Percentiles rank a stretch among this genome's conserved stretches.
Evolutionary conservation across 2,888 invertebrate genomes (phyloP).

Genomic region (Rhagophthalmus giganteus): DNA sequence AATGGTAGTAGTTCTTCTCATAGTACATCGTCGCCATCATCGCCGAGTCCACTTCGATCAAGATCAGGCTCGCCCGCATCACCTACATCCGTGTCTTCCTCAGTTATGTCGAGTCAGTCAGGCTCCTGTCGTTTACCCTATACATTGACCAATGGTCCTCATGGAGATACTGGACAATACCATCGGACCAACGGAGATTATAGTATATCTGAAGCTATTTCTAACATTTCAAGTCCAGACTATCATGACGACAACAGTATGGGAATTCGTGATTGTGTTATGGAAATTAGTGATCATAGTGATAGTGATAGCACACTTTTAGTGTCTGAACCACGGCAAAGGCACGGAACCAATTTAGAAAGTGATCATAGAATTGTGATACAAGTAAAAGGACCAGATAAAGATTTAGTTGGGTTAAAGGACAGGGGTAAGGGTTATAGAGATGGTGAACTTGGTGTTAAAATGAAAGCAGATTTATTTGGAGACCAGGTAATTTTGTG

Average conservation of each 20-base stretch:
- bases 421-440: slow-evolving; percentile 47
- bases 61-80: slow-evolving; percentile 68
- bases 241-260: slow-evolving; percentile 86
- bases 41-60: slow-evolving; percentile 69
- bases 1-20: slow-evolving; percentile 64
- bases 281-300: slow-evolving; percentile 86
- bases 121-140: slow-evolving; percentile 65
- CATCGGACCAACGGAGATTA: slow-evolving; percentile 64
- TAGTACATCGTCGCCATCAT: slow-evolving; percentile 73
- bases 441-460: slow-evolving; percentile 12
- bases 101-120: slow-evolving; percentile 80
- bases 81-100: slow-evolving; percentile 85
- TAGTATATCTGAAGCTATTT: slow-evolving; percentile 83
- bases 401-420: slow-evolving; percentile 42
- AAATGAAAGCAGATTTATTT: slow-evolving; percentile 13
- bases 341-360: slow-evolving; percentile 57
- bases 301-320: slow-evolving; percentile 88
- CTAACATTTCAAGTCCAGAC: slow-evolving; percentile 88
- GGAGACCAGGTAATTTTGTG: slow-evolving; percentile 25
- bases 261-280: slow-evolving; percentile 79
- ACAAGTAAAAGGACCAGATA: slow-evolving; percentile 70
- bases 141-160: slow-evolving; percentile 53
- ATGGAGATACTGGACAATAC: slow-evolving; percentile 39
- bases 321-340: slow-evolving; percentile 75
- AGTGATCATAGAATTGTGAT: slow-evolving; percentile 83